These are phyloP conservation scores for Philopedon plagiatum DNA, from an alignment of 2,888 invertebrate species.

Conservation along the genomic window DNA sequence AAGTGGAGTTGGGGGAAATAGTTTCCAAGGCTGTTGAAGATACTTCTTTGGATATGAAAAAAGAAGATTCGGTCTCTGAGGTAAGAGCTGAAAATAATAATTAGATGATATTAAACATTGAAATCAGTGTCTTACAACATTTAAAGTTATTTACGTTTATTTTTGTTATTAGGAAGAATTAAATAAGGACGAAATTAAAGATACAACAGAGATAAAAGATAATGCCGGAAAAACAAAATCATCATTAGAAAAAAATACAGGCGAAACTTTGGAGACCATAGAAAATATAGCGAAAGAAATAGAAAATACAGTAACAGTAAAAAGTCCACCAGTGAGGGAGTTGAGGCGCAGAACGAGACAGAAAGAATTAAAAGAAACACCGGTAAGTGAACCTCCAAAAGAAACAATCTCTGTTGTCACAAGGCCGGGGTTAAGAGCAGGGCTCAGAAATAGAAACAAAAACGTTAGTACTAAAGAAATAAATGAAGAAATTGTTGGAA, in stretches of 20 bases:
- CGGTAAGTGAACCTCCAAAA: slow-evolving; percentile 8
- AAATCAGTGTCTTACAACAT: no score
- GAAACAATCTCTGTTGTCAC: background rate
- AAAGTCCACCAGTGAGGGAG: slow-evolving; percentile 59
- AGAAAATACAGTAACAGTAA: slow-evolving; percentile 54
- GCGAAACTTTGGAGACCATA: slow-evolving; percentile 38
- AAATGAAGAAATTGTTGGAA: background rate
- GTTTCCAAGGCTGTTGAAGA: background rate
- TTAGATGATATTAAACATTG: no score
- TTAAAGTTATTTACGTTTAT: no score
- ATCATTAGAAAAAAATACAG: background rate
- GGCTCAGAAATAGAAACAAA: slow-evolving; percentile 33
- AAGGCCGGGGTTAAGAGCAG: slow-evolving; percentile 9
- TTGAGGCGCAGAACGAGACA: slow-evolving; percentile 34
- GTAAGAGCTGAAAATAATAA: no score
- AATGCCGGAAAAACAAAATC: background rate
- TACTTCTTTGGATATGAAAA: background rate
- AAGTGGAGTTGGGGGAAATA: background rate
- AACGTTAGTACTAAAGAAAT: background rate
- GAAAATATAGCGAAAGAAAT: slow-evolving; percentile 48
- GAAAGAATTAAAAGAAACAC: slow-evolving; percentile 36
- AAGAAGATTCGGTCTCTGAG: no score
- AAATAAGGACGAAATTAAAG: background rate
- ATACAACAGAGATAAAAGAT: background rate
- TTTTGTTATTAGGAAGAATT: background rate